Base-by-base conservation (phyloP, 2,113 vertebrate genomes). In the Cariama cristata region DNA sequence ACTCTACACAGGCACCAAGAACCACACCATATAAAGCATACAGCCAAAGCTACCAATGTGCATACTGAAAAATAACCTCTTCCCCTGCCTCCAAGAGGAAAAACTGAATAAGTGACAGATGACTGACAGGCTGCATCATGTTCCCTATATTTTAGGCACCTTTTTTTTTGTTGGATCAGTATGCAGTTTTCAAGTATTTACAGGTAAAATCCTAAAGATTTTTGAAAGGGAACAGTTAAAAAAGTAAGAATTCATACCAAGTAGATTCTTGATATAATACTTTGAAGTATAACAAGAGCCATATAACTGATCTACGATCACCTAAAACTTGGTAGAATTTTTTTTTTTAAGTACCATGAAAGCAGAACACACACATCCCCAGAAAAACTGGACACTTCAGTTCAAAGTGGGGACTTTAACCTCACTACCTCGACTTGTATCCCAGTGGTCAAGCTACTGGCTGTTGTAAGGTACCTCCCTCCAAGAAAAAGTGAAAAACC, bases 341-440 rank as follows among this genome's bases (percentile, higher is more conserved):
- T 50, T 15, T 14, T 23, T 9, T 45, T 35, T 40, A 62, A 67
- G 11, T 3, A 15, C 26, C 2, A 6, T 8, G 7, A 64, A 68
- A 63, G 28, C 9, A 49, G 8, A 66, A 55, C 14, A 64, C 10
- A 35, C 16, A 27, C 2, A 16, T 38, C 14, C 26, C 3, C 42
- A 62, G 23, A 27, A 0, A 0, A 0, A 50, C 12, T 8, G 1
- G 38, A 71, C 0, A 3, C 21, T 71, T 69, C 0, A 5, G 10
- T 35, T 79, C 18, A 24, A 85, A 95, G 22, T 11, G 21, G 27
- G 5, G 52, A 47, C n/a, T 63, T 79, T 23, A 81, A 12, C 16
- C 24, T 77, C 20, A n/a, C 22, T 59, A 30, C 10, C 33, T 14
- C 56, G 68, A 9, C 12, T 26, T 0, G 1, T 40, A 22, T 9